A percentile compares a stretch with the other conserved stretches of the same genome.
Evolutionary conservation across 2,113 vertebrate genomes (phyloP).

Genomic region (Antigone vipio): DNA sequence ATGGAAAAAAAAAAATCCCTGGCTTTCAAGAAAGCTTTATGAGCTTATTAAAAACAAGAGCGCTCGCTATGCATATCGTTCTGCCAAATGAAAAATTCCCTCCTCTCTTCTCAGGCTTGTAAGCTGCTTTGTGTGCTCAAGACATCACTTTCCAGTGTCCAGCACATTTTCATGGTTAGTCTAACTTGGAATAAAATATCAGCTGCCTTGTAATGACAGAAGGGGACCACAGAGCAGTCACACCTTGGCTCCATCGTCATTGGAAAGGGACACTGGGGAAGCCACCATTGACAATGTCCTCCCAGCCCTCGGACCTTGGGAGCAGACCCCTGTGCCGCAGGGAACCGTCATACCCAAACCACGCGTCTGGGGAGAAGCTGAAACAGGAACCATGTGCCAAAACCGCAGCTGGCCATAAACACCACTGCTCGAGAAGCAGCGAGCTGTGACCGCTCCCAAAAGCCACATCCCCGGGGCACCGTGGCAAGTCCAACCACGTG

Average conservation of each 20-base stretch:
- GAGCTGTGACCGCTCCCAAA: not conserved
- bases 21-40: slow-evolving; percentile 62
- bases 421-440: not conserved
- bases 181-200: not conserved
- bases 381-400: not conserved
- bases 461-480: not conserved
- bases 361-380: not conserved
- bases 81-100: slow-evolving; percentile 51
- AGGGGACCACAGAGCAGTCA: not conserved
- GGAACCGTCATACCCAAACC: not conserved
- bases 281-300: not conserved
- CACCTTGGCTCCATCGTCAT: not conserved
- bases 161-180: slow-evolving; percentile 9
- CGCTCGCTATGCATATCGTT: not conserved
- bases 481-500: not conserved
- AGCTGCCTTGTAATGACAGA: not conserved
- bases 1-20: slow-evolving; percentile 32
- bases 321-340: not conserved
- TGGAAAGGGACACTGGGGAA: not conserved
- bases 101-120: not conserved
- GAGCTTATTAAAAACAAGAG: slow-evolving; percentile 54
- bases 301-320: not conserved
- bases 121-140: slow-evolving; percentile 13
- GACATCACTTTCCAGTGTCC: not conserved
- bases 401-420: slow-evolving; percentile 4